A percentile compares a stretch with the other conserved stretches of the same genome.
Conservation (phyloP, 2,113 vertebrate genomes). For the Jaculus jaculus region DNA sequence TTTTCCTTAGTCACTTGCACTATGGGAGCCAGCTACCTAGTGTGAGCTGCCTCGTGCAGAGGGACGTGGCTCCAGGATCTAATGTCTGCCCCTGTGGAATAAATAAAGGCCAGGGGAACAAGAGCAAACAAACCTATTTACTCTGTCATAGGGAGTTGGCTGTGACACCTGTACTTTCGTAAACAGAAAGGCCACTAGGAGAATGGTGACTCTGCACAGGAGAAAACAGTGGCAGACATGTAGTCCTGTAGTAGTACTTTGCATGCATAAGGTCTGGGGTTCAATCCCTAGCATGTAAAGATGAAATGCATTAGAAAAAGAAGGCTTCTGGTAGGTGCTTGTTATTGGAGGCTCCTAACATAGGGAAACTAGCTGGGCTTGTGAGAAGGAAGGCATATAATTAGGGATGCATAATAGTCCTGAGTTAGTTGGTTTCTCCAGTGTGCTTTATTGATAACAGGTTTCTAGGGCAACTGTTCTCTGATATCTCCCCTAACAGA, state of each 20-base stretch:
- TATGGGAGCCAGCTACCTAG: background rate
- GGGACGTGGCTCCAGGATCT: background rate
- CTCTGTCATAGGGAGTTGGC: background rate
- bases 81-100: background rate
- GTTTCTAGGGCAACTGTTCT: background rate
- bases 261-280: no score
- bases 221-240: background rate
- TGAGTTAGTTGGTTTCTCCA: background rate
- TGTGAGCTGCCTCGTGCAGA: background rate
- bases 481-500: background rate
- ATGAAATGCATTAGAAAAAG: no score
- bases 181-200: background rate
- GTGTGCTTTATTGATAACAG: background rate
- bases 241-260: background rate
- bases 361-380: fast-evolving
- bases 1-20: background rate
- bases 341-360: no score
- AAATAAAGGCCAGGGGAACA: background rate
- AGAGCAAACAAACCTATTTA: background rate
- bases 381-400: no score
- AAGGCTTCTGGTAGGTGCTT: no score
- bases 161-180: no score
- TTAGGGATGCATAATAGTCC: background rate
- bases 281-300: no score
- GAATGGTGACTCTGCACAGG: background rate